phyloP scores from a whole-genome alignment of 2,888 invertebrate species.

The Sisyra nigra region DNA sequence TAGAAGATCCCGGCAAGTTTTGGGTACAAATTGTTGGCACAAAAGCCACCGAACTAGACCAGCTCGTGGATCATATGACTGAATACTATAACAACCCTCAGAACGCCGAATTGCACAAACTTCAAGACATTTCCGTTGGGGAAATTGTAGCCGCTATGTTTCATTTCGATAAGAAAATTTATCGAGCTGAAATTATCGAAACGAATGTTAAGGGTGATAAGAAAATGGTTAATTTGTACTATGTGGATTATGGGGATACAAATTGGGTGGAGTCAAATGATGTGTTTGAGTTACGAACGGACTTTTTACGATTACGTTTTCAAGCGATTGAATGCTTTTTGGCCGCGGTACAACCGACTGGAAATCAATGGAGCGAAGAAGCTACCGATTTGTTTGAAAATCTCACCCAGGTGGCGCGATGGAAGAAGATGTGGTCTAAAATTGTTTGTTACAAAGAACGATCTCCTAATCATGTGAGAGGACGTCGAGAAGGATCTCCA shows the following conservation, averaged over 20 bases:
- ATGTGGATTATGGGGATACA: constrained; percentile 78
- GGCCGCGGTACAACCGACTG: constrained; percentile 36
- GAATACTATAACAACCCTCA: constrained; percentile 53
- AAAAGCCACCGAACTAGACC: constrained; percentile 55
- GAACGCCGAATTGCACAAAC: constrained; percentile 41
- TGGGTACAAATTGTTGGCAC: constrained; percentile 77
- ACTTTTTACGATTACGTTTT: constrained; percentile 53
- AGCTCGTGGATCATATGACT: constrained; percentile 68
- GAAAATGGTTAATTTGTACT: constrained; percentile 45
- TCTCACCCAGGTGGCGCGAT: constrained; percentile 56
- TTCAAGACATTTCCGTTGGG: constrained; percentile 40
- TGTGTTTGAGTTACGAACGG: constrained; percentile 56
- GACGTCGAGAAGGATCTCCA: constrained; percentile 47
- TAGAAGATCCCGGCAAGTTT: constrained; percentile 61
- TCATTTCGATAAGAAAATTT: constrained; percentile 67
- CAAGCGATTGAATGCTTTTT: constrained; percentile 82
- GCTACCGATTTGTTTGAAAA: constrained; percentile 53
- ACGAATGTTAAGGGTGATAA: constrained; percentile 42
- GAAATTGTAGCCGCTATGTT: constrained; percentile 77
- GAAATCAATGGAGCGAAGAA: constrained; percentile 38
- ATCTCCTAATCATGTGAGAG: constrained; percentile 17
- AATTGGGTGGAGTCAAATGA: constrained; percentile 48
- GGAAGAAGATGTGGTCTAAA: constrained; percentile 63
- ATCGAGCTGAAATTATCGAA: constrained; percentile 47
- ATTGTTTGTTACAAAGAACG: constrained; percentile 55